Base-by-base conservation (phyloP, 2,113 vertebrate genomes). In the Cariama cristata region DNA sequence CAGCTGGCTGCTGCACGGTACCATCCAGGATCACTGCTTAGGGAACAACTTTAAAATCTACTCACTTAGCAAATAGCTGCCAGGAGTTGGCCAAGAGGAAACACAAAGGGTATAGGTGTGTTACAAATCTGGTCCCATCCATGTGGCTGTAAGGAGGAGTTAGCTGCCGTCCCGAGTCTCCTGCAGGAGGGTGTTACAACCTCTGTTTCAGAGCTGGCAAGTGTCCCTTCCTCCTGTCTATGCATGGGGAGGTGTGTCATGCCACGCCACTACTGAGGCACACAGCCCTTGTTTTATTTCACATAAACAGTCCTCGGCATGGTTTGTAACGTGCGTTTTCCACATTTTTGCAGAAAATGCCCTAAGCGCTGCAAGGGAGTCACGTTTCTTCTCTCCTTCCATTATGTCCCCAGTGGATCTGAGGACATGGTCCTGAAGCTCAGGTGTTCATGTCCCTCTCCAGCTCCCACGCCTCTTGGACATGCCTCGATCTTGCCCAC, bases 31-130 rank as follows among this genome's bases (percentile, higher is more conserved):
- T 64, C 58, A 38, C 18, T 50, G 64, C 19, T 55, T 44, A 55
- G 50, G 67, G 56, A 85, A 71, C 55, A 94, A 55, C 52, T 96
- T 96, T 62, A 80, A 93, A 91, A 74, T 24, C 63, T 33, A 18
- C 45, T 83, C 5, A 11, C 55, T 95, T 83, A 93, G 80, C 38
- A 89, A 88, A 81, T 28, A 79, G 55, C 86, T 87, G 44, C 47
- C 83, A 90, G 58, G 38, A 79, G 27, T 8, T 56, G 67, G 66
- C 50, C 53, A 53, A 62, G 40, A 86, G 21, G 53, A 69, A 90
- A 49, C 32, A 21, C 7, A 26, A 90, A 79, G 49, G 49, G 40
- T 22, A n/a, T 66, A 68, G 27, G n/a, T 72, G 32, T 83, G 63
- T 62, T 68, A 49, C 50, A 83, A 52, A 88, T 32, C 82, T 83